phyloP scores from a whole-genome alignment of 2,888 invertebrate species.

The Dynastes grantii region DNA sequence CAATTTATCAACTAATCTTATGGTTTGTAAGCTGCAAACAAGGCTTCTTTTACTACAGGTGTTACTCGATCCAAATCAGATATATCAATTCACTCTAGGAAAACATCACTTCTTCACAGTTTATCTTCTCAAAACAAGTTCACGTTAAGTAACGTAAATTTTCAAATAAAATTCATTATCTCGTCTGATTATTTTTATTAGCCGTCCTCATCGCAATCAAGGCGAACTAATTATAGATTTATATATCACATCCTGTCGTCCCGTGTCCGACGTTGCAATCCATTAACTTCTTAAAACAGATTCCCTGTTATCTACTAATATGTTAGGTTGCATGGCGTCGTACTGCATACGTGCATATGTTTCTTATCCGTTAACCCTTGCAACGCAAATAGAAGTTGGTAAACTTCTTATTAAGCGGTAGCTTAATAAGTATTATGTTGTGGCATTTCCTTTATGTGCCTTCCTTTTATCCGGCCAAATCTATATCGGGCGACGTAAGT shows the following conservation, averaged over 20 bases:
- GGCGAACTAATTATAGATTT: slow-evolving; percentile 38
- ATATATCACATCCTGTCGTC: slow-evolving; percentile 34
- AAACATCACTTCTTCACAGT: neutral
- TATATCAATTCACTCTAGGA: neutral
- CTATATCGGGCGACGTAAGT: neutral
- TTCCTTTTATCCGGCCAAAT: neutral
- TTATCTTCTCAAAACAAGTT: slow-evolving; percentile 19
- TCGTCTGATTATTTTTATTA: slow-evolving; percentile 22
- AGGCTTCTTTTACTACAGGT: neutral
- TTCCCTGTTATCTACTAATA: slow-evolving; percentile 32
- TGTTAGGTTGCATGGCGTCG: neutral
- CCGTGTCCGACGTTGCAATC: slow-evolving; percentile 6
- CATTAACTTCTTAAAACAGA: slow-evolving; percentile 39
- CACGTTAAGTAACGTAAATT: slow-evolving; percentile 16
- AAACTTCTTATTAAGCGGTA: neutral
- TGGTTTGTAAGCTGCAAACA: neutral
- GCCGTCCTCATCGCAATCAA: slow-evolving; percentile 12
- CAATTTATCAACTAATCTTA: neutral
- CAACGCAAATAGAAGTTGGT: slow-evolving; percentile 32
- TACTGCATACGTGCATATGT: slow-evolving; percentile 9
- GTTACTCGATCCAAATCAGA: neutral
- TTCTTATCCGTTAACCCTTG: slow-evolving; percentile 6
- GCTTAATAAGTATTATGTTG: neutral
- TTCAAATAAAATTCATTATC: slow-evolving; percentile 31
- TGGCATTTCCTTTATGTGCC: neutral